Evolutionary conservation across 2,113 vertebrate species (phyloP), one percentile per base, ranked within the genome.

Genomic region (Zapornia atra): DNA sequence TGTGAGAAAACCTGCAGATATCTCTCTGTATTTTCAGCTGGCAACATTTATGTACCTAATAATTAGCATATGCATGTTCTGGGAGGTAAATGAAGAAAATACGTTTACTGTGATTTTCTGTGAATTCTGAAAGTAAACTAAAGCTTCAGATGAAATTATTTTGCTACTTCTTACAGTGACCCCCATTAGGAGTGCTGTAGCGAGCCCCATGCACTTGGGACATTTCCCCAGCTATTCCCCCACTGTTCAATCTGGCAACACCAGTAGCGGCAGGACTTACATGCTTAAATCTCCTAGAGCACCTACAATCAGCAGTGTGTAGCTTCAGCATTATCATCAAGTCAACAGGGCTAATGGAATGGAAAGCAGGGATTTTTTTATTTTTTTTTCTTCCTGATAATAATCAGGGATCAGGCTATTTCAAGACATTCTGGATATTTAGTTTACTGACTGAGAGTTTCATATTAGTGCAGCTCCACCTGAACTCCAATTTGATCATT

Each of bases 281-380:
- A 59, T 40, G 10, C 8, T 13, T 40, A 15, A 38, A 34, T 36
- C n/a, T 53, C 9, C 5, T 36, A 46, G 6, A 87, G 12, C 15
- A 44, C 14, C 28, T 54, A 11, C 2, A 72, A 20, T 4, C 34
- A 88, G 2, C 26, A 65, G 4, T 9, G 15, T 28, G 10, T 42
- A 10, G 15, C 9, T 11, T 91, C 11, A 63, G 24, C 20, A 46
- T 25, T 12, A 53, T 6, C 38, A 33, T 15, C 29, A 64, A 38
- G 6, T 29, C 13, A 78, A 8, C 2, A 83, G 33, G 11, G 15
- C 10, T 57, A 29, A 64, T 46, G 1, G 1, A 2, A 1, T 29
- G 20, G 15, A 83, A 69, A 59, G 26, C 3, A 54, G 10, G 10
- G 69, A 82, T 12, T 1, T 56, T 44, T 65, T 8, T 12, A n/a